Conservation (phyloP, 2,888 invertebrate genomes). For the Chaetogeoica ovagalla region DNA sequence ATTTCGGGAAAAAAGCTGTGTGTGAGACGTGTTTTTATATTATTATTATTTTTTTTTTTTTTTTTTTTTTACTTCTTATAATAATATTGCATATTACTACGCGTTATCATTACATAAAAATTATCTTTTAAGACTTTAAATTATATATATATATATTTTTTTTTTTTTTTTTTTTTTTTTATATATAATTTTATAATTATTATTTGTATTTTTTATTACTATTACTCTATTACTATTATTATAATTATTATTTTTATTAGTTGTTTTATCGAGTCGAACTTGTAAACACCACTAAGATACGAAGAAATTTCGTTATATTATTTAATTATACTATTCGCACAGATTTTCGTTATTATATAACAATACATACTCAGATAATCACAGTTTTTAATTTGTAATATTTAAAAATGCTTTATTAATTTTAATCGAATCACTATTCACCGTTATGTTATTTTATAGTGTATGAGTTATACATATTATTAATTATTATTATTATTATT, state of each 20-base stretch:
- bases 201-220: background rate
- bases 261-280: constrained; percentile 51
- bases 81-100: constrained; percentile 5
- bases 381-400: constrained; percentile 46
- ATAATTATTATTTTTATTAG: no score
- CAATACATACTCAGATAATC: constrained; percentile 43
- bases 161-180: constrained; percentile 48
- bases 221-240: no score
- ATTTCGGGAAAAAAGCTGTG: constrained; percentile 52
- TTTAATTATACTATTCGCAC: constrained; percentile 42
- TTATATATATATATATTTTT: constrained; percentile 49
- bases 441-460: constrained; percentile 52
- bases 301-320: constrained; percentile 46
- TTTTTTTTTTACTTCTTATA: constrained; percentile 50
- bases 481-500: constrained; percentile 39
- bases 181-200: constrained; percentile 47
- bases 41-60: constrained; percentile 22
- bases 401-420: constrained; percentile 53
- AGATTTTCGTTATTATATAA: constrained; percentile 42
- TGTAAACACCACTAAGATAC: constrained; percentile 28
- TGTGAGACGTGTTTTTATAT: constrained; percentile 9
- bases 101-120: constrained; percentile 34
- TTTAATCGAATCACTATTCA: constrained; percentile 52
- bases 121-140: constrained; percentile 51
- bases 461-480: constrained; percentile 49